Conservation (phyloP, 2,113 vertebrate genomes). For the Cololabis saira region DNA sequence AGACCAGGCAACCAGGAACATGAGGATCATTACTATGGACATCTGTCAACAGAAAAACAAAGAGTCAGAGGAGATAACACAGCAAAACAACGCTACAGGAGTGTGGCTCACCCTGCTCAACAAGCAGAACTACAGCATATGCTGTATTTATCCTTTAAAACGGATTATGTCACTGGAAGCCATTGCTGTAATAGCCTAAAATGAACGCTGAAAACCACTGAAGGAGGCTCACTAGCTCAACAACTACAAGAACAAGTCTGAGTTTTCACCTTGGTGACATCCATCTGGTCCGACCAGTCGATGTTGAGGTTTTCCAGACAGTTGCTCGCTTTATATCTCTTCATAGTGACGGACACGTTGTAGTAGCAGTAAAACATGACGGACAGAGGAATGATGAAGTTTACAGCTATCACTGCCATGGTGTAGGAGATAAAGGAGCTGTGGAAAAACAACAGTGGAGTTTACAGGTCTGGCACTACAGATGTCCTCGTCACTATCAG, state of each 20-base stretch:
- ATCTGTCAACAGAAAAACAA: slow-evolving; percentile 81
- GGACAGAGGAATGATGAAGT: slow-evolving; percentile 91
- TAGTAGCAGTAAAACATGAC: slow-evolving; percentile 98
- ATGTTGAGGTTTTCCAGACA: slow-evolving; percentile 81
- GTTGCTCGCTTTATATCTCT: slow-evolving; percentile 78
- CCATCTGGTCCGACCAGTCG: slow-evolving; percentile 95
- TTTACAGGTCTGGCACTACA: not conserved
- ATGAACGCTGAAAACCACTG: too few species aligned
- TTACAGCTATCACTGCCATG: slow-evolving; percentile 91
- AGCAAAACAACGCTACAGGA: not conserved
- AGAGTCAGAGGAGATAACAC: not conserved
- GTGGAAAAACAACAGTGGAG: slow-evolving; percentile 43
- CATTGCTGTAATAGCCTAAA: too few species aligned
- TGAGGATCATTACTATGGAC: slow-evolving; percentile 95
- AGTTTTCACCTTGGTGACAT: slow-evolving; percentile 90
- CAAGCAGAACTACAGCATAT: too few species aligned
- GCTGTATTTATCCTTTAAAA: too few species aligned
- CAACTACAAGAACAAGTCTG: not conserved
- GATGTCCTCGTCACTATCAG: too few species aligned
- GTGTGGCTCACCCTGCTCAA: too few species aligned
- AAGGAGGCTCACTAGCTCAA: not conserved
- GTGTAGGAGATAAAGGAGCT: slow-evolving; percentile 97
- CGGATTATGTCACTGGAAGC: too few species aligned
- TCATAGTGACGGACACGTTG: slow-evolving; percentile 88
- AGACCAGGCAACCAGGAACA: slow-evolving; percentile 97